A percentile compares a stretch with the other conserved stretches of the same genome.
phyloP scores from a whole-genome alignment of 2,888 invertebrate species.

The Orchestes rusci region DNA sequence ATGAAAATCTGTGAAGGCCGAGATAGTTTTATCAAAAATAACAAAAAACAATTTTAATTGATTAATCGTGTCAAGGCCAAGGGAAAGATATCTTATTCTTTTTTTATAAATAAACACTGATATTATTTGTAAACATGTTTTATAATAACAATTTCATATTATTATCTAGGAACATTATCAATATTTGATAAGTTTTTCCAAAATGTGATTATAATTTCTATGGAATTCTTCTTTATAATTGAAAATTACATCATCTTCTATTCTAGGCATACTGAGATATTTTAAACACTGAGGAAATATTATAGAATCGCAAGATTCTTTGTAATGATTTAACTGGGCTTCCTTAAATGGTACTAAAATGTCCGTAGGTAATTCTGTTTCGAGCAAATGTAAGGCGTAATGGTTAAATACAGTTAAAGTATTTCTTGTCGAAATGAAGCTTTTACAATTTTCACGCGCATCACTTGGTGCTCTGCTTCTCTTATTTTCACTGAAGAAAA shows the following conservation, averaged over 20 bases:
- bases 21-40: too few relatives aligned
- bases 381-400: slow-evolving; percentile 58
- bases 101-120: too few relatives aligned
- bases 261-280: slow-evolving; percentile 35
- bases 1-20: too few relatives aligned
- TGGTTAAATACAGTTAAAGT: slow-evolving; percentile 69
- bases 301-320: slow-evolving; percentile 41
- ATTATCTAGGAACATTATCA: too few relatives aligned
- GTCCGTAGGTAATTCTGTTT: slow-evolving; percentile 47
- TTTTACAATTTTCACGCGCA: slow-evolving; percentile 61
- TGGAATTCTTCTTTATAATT: slow-evolving; percentile 33
- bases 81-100: too few relatives aligned
- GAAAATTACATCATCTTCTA: slow-evolving; percentile 32
- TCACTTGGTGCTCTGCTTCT: slow-evolving; percentile 47
- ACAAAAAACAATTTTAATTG: too few relatives aligned
- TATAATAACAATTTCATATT: too few relatives aligned
- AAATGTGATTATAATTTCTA: slow-evolving; percentile 25
- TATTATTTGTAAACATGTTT: too few relatives aligned
- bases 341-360: slow-evolving; percentile 51
- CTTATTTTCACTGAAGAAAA: too few relatives aligned
- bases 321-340: slow-evolving; percentile 64
- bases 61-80: too few relatives aligned
- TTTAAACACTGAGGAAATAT: slow-evolving; percentile 39
- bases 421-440: slow-evolving; percentile 58
- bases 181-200: too few relatives aligned